phyloP scores from a whole-genome alignment of 92 coral and sea anemone species.

The Bergia sp. region DNA sequence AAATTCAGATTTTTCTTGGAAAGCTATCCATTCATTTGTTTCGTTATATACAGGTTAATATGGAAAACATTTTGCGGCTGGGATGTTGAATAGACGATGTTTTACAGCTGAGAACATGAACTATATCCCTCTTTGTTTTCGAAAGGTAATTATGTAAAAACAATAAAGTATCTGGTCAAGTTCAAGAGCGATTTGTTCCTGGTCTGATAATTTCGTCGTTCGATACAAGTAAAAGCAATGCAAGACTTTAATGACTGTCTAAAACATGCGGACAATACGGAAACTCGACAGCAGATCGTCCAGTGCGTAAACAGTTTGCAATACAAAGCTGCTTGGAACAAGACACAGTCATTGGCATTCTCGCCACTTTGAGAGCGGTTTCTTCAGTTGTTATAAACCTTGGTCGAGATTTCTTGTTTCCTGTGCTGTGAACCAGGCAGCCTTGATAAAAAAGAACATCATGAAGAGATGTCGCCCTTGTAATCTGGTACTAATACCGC shows the following conservation, averaged over 20 bases:
- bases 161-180: slow-evolving; percentile 14
- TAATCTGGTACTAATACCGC: not conserved
- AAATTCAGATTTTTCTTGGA: not conserved
- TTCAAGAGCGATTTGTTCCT: not conserved
- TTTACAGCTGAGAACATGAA: not conserved
- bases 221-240: slow-evolving; percentile 12
- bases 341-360: not conserved
- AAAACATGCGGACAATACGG: not conserved
- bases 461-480: not conserved
- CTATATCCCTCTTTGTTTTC: not conserved
- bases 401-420: not conserved
- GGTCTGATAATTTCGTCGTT: not conserved
- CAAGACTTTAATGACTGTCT: not conserved
- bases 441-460: not conserved
- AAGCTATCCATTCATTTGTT: not conserved
- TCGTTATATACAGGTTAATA: not conserved
- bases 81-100: not conserved
- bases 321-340: not conserved
- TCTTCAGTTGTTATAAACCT: not conserved
- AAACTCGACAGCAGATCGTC: not conserved
- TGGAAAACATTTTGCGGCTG: not conserved
- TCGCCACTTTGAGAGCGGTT: not conserved
- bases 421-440: not conserved
- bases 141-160: not conserved
- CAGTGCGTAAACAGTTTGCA: not conserved